Evolutionary conservation across 2,888 invertebrate species (phyloP).

Genomic region (Coenonympha glycerion): DNA sequence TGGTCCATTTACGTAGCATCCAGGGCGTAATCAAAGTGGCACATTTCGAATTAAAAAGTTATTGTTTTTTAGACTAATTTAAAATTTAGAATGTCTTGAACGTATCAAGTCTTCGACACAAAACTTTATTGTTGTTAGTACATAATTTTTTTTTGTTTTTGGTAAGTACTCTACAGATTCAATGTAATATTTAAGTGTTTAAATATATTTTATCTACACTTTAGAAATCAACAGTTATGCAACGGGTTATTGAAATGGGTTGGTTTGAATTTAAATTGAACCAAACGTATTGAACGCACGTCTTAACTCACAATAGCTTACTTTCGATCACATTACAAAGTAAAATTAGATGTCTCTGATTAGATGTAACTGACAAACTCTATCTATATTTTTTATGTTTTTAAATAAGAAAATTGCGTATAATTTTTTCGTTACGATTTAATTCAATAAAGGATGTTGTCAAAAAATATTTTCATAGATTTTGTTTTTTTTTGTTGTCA

Average conservation of each 20-base stretch:
- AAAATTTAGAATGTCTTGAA: slow-evolving; percentile 2
- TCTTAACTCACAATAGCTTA: slow-evolving; percentile 1
- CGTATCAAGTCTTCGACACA: neutral
- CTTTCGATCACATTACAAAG: slow-evolving; percentile 13
- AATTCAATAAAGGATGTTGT: neutral
- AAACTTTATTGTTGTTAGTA: neutral
- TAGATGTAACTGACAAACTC: neutral
- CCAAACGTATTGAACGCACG: neutral
- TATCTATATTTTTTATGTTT: slow-evolving; percentile 3
- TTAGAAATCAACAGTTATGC: neutral
- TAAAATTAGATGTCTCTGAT: slow-evolving; percentile 1
- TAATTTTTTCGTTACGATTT: no score
- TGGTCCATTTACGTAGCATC: slow-evolving; percentile 39
- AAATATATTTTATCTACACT: neutral
- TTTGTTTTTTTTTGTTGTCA: slow-evolving; percentile 2
- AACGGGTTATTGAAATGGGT: neutral
- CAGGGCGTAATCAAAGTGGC: slow-evolving; percentile 35
- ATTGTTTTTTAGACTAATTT: neutral
- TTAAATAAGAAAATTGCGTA: neutral
- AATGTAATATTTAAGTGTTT: neutral
- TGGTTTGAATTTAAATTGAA: slow-evolving; percentile 11
- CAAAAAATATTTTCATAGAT: slow-evolving; percentile 22
- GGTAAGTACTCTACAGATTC: neutral
- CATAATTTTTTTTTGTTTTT: neutral
- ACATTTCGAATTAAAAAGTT: slow-evolving; percentile 30